Conservation (phyloP, 2,888 invertebrate species). For the Pachydiplax longipennis region DNA sequence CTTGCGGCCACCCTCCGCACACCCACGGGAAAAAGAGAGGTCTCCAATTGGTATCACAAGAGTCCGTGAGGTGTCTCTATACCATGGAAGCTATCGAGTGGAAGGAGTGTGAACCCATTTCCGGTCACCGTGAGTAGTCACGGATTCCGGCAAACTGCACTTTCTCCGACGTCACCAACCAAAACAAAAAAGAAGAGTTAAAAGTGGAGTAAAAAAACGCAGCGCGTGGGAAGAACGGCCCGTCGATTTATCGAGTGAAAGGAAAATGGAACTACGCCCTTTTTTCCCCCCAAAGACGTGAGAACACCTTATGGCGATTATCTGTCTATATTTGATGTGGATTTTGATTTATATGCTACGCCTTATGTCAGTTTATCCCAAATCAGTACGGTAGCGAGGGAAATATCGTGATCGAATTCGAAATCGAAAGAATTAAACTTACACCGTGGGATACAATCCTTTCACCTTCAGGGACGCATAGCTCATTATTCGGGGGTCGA, state of each 20-base stretch:
- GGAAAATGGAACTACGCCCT: neutral
- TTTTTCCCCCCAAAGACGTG: neutral
- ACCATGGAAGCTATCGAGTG: neutral
- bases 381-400: no score
- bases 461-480: no score
- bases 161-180: neutral
- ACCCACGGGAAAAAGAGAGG: neutral
- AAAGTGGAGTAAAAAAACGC: neutral
- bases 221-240: neutral
- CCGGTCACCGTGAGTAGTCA: neutral
- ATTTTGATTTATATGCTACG: no score
- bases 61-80: neutral
- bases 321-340: no score
- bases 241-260: neutral
- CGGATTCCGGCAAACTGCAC: neutral
- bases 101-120: neutral
- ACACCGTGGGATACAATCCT: no score
- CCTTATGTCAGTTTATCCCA: no score
- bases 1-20: neutral
- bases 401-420: no score
- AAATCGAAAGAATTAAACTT: no score
- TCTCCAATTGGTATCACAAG: neutral
- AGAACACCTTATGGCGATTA: no score
- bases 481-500: no score
- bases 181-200: neutral